Evolutionary conservation across 2,888 invertebrate species (phyloP), one percentile per base, ranked within the genome.

Genomic region (Diploptera punctata): DNA sequence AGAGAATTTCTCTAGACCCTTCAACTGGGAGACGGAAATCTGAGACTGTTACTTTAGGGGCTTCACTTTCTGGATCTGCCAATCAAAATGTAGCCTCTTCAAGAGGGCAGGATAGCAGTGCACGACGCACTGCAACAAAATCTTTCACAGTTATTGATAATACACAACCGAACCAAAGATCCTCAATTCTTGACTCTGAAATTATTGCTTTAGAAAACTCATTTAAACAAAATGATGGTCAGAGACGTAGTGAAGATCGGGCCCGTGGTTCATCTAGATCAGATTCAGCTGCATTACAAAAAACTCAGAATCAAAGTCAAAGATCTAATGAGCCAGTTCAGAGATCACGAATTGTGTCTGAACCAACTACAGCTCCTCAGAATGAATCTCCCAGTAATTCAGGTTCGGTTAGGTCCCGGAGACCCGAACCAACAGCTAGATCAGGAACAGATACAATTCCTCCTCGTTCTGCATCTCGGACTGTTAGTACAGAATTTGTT

Each of bases 81-180:
- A 49, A 52, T 31, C 29, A n/a, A 2, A 29, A 31, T 13, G 24
- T 24, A 24, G 16, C 26, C 5, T n/a, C 57, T 21, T 57, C 54
- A 29, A 69, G 60, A 43, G 44, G 31, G 43, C 60, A 69, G 18
- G 43, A 57, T 1, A 29, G 57, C 9, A 31, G 29, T 57, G 19
- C 60, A 26, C 19, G 43, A 19, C 52, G 33, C 29, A 57, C 10
- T 57, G 26, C 69, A 18, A 47, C 67, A 16, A 49, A 47, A 24
- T 69, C 60, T 19, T 69, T 69, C 60, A 47, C 47, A 29, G 26
- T 69, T 43, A 29, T 26, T n/a, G 69, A 60, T 9, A 57, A 38
- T 3, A 54, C n/a, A 43, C 26, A 18, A 10, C 44, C 69, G 13
- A 57, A 16, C 19, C 18, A n/a, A 9, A 19, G 52, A 44, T 18